Percentiles rank a stretch among this genome's conserved stretches.
These are phyloP conservation scores for Dasypolia templi DNA, from an alignment of 2,888 invertebrate genomes.

Conservation along the genomic window DNA sequence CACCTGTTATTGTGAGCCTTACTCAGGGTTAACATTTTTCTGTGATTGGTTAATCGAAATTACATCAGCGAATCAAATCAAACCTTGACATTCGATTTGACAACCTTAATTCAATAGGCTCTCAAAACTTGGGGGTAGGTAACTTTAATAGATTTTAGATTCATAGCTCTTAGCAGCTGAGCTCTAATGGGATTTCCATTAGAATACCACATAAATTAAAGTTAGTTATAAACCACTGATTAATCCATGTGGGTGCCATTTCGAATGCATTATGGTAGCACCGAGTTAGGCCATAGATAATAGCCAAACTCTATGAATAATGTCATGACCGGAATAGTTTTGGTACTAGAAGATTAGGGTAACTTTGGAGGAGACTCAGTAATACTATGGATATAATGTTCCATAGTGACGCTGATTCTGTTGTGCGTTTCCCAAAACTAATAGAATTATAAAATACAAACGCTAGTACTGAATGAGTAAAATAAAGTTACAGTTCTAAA, in stretches of 20 bases:
- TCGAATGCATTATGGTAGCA: slow-evolving; percentile 51
- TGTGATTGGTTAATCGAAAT: neutral
- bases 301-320: slow-evolving; percentile 55
- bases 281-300: slow-evolving; percentile 36
- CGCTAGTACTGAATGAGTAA: no score
- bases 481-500: no score
- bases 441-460: no score
- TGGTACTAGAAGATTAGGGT: slow-evolving; percentile 15
- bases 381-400: neutral
- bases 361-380: neutral
- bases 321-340: slow-evolving; percentile 32
- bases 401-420: neutral
- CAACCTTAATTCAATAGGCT: neutral
- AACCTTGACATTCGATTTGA: neutral
- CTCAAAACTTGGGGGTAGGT: neutral
- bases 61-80: neutral
- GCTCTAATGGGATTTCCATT: slow-evolving; percentile 3
- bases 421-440: neutral
- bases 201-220: slow-evolving; percentile 24
- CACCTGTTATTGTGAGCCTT: neutral
- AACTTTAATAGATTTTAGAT: neutral
- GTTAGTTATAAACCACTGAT: slow-evolving; percentile 32
- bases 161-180: neutral
- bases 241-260: slow-evolving; percentile 62
- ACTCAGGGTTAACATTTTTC: neutral